Conservation (phyloP, 2,113 vertebrate species). For the Neotoma lepida region DNA sequence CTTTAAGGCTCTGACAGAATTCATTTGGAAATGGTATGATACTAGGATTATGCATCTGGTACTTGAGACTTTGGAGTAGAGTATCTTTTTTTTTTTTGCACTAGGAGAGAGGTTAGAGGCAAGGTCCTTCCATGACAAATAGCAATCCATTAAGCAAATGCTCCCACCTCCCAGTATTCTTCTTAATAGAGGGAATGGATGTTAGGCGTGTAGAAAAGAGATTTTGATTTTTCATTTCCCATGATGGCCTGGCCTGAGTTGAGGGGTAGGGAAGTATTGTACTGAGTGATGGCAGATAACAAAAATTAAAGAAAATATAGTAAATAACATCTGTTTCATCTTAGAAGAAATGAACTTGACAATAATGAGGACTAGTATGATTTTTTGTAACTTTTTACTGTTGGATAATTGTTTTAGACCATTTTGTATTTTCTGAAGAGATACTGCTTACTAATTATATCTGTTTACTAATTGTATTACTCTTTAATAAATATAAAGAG, state of each 20-base stretch:
- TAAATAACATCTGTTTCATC: not conserved
- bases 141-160: not conserved
- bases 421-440: slow-evolving; percentile 52
- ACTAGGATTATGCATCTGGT: slow-evolving; percentile 33
- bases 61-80: slow-evolving; percentile 40
- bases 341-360: slow-evolving; percentile 17
- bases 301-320: not conserved
- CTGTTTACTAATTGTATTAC: slow-evolving; percentile 63
- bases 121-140: not conserved
- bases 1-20: slow-evolving; percentile 8
- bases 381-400: slow-evolving; percentile 28
- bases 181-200: slow-evolving; percentile 19
- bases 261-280: not conserved
- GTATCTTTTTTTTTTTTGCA: not conserved
- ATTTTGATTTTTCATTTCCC: slow-evolving; percentile 19
- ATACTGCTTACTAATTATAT: slow-evolving; percentile 56
- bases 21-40: slow-evolving; percentile 45
- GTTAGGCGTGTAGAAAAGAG: slow-evolving; percentile 2
- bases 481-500: slow-evolving; percentile 21
- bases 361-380: not conserved
- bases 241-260: not conserved
- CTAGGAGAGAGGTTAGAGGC: not conserved
- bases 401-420: slow-evolving; percentile 21
- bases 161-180: not conserved
- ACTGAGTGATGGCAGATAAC: not conserved